Base-by-base conservation (phyloP, 2,888 invertebrate species). In the Athrips mouffetella region DNA sequence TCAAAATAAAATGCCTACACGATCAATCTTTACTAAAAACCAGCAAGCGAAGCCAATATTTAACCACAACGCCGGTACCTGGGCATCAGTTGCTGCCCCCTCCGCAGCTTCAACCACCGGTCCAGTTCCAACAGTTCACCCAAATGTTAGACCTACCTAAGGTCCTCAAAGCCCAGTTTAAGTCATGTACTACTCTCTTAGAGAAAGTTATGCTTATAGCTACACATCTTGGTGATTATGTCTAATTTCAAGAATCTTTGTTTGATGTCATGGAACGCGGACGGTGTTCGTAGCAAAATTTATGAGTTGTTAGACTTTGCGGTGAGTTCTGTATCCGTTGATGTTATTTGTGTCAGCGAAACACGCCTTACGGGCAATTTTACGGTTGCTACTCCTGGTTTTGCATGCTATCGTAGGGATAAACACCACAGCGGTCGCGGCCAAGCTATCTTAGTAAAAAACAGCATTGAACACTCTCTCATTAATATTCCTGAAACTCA, bases 301-400 rank as follows among this genome's bases (percentile, higher is more conserved):
- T 3, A 3, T 15, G 33, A 33, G n/a, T 11, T 33, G 5, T 15
- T 33, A 10, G 15, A 13, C 8, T 8, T 18, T 27, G 1, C 6
- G 4, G 40, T 31, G 2, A 50, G 46, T 42, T 11, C 20, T 10
- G 16, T 46, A 42, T 33, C 42, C 29, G 35, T 50, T n/a, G 46
- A 50, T 42, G 21, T 50, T 5, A 42, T 48, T 15, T 25, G 21
- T 2, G 10, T 48, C 2, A 35, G 42, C 7, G 48, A 48, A 11
- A 42, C 48, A 3, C 41, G 21, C 7, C 27, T 41, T 1, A 11
- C 23, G 2, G 10, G 11, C 3, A 25, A 1, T 25, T 2, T 6
- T 2, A 13, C 13, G 11, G 5, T 15, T 11, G 25, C 3, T 13
- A 33, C 33, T 13, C 41, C 41, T 2, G 41, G 27, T 2, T 41